Base-by-base conservation (phyloP, 2,797 vertebrate genomes). In the Thamnophis elegans region DNA sequence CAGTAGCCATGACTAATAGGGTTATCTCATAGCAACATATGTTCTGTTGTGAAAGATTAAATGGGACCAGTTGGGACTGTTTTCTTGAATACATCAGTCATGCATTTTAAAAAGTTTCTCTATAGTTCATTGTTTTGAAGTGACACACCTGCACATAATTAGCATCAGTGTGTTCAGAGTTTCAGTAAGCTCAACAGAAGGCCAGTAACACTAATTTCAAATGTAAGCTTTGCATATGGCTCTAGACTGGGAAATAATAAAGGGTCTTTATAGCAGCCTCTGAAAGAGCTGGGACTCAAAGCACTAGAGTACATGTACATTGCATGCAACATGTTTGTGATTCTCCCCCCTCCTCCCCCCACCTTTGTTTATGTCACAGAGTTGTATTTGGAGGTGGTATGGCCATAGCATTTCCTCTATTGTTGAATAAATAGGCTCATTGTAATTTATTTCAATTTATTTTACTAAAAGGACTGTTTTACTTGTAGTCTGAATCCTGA, bases 31-130 rank as follows among this genome's bases (percentile, higher is more conserved):
- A 68, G 56, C 93, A 93, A 92, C 1, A 3, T 94, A 85, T 94
- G 4, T 94, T 95, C 90, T 95, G 53, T 96, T 93, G 93, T 88
- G 95, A 85, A 96, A 92, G 28, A 8, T 42, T 88, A 93, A 92
- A 96, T 87, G 93, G 94, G 96, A 95, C 94, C 90, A 96, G 92
- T 96, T 96, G 92, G 94, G 89, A 96, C 93, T 96, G 93, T 96
- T 96, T 95, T 90, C 88, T 92, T 86, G 58, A 18, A 26, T 96
- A 94, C 94, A 95, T 95, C 95, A 94, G 65, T 94, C 89, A 60
- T 86, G 14, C 82, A 91, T 93, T 93, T 90, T 82, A 62, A 42
- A 60, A 16, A 90, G 32, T 8, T 94, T 95, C 94, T 90, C n/a
- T 94, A 62, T 86, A 68, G 93, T n/a, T 93, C 47, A 90, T 65